Conservation (phyloP, 2,888 invertebrate genomes). For the Phortica magna region DNA sequence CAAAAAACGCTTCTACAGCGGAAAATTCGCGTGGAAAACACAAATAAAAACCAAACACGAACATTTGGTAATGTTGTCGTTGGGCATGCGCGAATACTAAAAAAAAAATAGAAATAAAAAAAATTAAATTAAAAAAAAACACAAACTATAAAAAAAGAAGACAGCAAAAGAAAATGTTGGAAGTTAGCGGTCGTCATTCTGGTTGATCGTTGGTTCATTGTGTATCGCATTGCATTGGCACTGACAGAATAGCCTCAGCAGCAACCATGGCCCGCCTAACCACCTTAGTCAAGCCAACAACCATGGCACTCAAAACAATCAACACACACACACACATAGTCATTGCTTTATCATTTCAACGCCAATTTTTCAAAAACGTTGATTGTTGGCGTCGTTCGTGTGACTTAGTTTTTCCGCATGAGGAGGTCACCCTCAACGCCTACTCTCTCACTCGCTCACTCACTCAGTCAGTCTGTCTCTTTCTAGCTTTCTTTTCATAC, state of each 20-base stretch:
- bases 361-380: slow-evolving; percentile 38
- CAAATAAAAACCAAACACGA: slow-evolving; percentile 5
- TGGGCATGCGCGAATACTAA: background rate
- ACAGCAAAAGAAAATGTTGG: background rate
- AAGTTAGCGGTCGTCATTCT: no score
- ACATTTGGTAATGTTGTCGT: slow-evolving; percentile 6
- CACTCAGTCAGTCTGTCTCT: slow-evolving; percentile 60
- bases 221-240: background rate
- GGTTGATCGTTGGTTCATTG: no score
- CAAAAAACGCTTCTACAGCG: background rate
- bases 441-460: slow-evolving; percentile 38
- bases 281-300: background rate
- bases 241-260: background rate
- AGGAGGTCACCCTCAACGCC: slow-evolving; percentile 63
- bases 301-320: background rate
- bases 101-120: no score
- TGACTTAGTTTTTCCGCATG: slow-evolving; percentile 68
- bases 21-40: slow-evolving; percentile 17
- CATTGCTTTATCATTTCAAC: slow-evolving; percentile 54
- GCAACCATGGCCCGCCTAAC: background rate
- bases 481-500: slow-evolving; percentile 48
- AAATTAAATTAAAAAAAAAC: no score
- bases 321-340: slow-evolving; percentile 41
- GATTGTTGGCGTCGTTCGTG: slow-evolving; percentile 44
- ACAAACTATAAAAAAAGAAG: background rate